Evolutionary conservation across 2,888 invertebrate species (phyloP).

Genomic region (Cryptophagus acutangulus): DNA sequence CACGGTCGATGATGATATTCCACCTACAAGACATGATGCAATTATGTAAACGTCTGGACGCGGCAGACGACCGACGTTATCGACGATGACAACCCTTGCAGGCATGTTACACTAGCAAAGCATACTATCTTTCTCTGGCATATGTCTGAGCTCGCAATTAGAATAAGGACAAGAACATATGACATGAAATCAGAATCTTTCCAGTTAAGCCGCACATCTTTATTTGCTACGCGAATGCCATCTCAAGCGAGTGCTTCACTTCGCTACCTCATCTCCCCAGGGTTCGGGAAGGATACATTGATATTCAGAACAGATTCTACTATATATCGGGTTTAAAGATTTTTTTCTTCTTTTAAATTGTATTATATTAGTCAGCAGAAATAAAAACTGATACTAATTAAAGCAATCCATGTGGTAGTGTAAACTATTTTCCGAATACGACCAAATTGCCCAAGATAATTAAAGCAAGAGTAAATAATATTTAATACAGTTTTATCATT

Average conservation of each 20-base stretch:
- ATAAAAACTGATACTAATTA: no score
- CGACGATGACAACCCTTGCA: slow-evolving; percentile 17
- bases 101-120: slow-evolving; percentile 10
- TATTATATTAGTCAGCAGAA: no score
- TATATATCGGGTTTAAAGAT: slow-evolving; percentile 30
- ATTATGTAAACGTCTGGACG: slow-evolving; percentile 39
- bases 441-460: neutral
- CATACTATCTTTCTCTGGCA: neutral
- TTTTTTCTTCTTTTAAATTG: slow-evolving; percentile 17
- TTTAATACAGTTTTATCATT: slow-evolving; percentile 17
- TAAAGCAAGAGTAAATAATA: slow-evolving; percentile 6
- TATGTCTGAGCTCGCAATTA: slow-evolving; percentile 1
- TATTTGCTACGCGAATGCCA: slow-evolving; percentile 32
- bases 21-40: slow-evolving; percentile 33
- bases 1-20: slow-evolving; percentile 30
- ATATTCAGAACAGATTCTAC: slow-evolving; percentile 34
- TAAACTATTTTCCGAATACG: neutral
- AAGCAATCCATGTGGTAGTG: slow-evolving; percentile 1
- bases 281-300: slow-evolving; percentile 26
- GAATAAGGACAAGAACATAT: slow-evolving; percentile 4
- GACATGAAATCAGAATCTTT: slow-evolving; percentile 4
- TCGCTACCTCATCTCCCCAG: slow-evolving; percentile 17
- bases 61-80: slow-evolving; percentile 17
- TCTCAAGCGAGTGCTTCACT: slow-evolving; percentile 23
- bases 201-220: slow-evolving; percentile 27